Percentiles rank a stretch among this genome's conserved stretches.
Evolutionary conservation across 30 jellyfish, hydroid and myxozoan species (phyloP).

Genomic region (Hydractinia symbiolongicarpus): DNA sequence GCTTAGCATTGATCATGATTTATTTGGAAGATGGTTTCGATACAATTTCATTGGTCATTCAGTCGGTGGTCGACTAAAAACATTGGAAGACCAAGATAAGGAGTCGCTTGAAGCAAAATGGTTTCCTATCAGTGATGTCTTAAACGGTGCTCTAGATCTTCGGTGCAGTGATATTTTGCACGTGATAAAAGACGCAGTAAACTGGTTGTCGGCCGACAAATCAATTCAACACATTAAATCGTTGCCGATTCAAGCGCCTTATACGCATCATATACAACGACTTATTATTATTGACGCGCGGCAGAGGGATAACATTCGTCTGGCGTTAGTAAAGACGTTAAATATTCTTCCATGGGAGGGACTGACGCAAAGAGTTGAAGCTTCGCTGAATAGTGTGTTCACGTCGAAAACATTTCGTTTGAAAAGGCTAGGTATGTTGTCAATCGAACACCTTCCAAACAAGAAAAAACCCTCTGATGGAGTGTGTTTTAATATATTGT

Average conservation of each 20-base stretch:
- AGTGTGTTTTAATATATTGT: too few relatives aligned
- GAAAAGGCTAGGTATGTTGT: too few relatives aligned
- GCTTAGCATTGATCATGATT: conserved; percentile 23
- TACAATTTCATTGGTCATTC: conserved; percentile 28
- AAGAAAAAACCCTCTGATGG: too few relatives aligned
- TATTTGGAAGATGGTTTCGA: conserved; percentile 21
- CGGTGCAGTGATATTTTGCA: not conserved
- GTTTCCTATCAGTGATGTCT: conserved; percentile 33
- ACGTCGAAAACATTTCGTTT: too few relatives aligned
- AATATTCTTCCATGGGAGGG: too few relatives aligned
- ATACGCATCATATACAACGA: not conserved
- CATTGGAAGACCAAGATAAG: conserved; percentile 34
- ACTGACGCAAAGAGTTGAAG: too few relatives aligned
- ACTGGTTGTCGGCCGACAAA: not conserved
- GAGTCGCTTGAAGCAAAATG: conserved; percentile 53
- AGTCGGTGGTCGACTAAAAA: conserved; percentile 33
- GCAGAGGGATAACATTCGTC: too few relatives aligned
- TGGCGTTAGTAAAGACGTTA: not conserved
- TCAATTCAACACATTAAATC: not conserved
- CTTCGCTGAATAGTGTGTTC: too few relatives aligned
- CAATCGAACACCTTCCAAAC: too few relatives aligned
- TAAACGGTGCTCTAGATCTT: not conserved
- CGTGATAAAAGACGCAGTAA: conserved; percentile 9
- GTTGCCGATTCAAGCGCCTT: not conserved
- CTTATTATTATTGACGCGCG: conserved; percentile 6